Conservation (phyloP, 2,113 vertebrate species). For the Octodon degus region DNA sequence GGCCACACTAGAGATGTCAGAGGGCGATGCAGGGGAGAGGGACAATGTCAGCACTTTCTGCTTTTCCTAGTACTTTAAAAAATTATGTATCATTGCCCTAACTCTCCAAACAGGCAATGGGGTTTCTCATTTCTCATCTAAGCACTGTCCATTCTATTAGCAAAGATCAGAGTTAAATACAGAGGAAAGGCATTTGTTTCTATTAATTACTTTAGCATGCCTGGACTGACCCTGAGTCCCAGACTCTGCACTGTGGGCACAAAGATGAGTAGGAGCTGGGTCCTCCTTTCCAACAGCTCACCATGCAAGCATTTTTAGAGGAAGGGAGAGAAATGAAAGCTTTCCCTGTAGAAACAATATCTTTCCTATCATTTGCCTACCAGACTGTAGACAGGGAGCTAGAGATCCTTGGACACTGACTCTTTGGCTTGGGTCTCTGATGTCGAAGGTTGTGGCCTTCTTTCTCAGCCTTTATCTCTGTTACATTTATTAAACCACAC, state of each 20-base stretch:
- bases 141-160: not conserved
- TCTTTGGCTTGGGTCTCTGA: not conserved
- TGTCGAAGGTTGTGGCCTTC: not conserved
- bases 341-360: not conserved
- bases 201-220: not conserved
- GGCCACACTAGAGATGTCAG: not conserved
- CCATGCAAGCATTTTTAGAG: not conserved
- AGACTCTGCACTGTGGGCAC: not conserved
- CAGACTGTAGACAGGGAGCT: not conserved
- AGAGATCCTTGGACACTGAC: not conserved
- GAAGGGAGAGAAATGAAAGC: not conserved
- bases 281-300: not conserved
- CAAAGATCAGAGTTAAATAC: constrained; percentile 46
- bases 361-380: not conserved
- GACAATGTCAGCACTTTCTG: not conserved
- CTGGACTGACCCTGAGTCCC: not conserved
- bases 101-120: not conserved
- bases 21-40: accelerated
- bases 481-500: constrained; percentile 51
- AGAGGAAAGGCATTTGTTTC: constrained; percentile 23
- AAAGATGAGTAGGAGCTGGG: not conserved
- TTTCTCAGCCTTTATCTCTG: not conserved
- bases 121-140: constrained; percentile 45
- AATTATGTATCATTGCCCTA: not conserved
- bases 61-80: constrained; percentile 34